Evolutionary conservation across 1,140 invertebrate genomes (phyloP).

Genomic region (Chironomus tepperi): DNA sequence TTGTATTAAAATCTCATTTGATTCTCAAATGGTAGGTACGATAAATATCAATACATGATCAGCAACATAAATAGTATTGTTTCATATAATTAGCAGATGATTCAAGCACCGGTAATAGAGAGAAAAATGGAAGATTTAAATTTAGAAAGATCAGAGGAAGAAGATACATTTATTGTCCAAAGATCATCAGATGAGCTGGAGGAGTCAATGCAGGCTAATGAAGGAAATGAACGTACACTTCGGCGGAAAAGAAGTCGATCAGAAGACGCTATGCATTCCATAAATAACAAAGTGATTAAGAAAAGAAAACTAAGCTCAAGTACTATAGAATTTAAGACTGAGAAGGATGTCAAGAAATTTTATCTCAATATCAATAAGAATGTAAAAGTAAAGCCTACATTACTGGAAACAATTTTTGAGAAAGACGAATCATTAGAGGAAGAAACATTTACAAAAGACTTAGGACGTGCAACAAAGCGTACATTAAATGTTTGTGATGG

Average conservation of each 20-base stretch:
- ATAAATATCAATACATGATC: no score
- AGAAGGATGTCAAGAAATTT: neutral
- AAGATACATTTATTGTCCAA: no score
- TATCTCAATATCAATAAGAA: conserved; percentile 2
- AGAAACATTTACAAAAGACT: neutral
- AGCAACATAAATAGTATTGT: no score
- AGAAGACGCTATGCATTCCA: neutral
- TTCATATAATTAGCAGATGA: no score
- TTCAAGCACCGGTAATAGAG: no score
- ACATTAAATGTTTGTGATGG: neutral
- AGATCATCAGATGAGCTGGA: no score
- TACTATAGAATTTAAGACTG: neutral
- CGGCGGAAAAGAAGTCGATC: neutral
- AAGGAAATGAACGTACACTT: neutral
- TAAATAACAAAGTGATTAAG: neutral
- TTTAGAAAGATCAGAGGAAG: no score
- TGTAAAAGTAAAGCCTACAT: neutral
- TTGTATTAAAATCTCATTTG: no score
- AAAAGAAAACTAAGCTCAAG: neutral
- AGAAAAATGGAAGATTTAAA: no score
- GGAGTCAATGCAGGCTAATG: neutral
- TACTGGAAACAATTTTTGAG: conserved; percentile 18
- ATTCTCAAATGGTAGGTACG: no score
- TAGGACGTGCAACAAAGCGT: neutral
- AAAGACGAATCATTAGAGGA: neutral